Conservation (phyloP, 2,888 invertebrate genomes). For the Himalopsyche japonica region DNA sequence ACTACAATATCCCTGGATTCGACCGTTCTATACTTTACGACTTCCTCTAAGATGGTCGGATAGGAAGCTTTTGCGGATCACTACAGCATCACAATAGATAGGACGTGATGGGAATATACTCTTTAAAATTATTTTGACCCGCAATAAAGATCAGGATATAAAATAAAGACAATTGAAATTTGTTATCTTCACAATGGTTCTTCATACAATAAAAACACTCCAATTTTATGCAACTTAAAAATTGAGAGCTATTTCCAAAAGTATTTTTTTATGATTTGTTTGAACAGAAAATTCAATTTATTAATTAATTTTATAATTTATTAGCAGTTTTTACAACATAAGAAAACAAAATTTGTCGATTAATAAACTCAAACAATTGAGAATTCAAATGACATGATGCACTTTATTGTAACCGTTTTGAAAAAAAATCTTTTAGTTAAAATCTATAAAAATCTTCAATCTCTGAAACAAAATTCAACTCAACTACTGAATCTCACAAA, state of each 20-base stretch:
- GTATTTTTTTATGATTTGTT: no score
- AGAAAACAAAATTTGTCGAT: no score
- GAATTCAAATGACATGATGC: no score
- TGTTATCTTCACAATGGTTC: neutral
- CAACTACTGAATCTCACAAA: no score
- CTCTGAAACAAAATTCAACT: no score
- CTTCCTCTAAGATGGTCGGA: neutral
- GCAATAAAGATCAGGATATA: neutral
- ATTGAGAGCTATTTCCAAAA: neutral
- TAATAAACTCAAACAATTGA: no score
- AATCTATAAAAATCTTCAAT: no score
- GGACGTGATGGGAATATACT: neutral
- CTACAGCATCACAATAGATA: neutral
- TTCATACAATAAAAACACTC: neutral
- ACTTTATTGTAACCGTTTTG: no score
- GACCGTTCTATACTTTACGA: neutral
- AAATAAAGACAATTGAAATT: neutral
- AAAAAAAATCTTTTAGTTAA: no score
- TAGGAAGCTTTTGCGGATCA: neutral
- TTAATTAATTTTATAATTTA: no score
- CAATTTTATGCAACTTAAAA: neutral
- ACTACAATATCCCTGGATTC: neutral
- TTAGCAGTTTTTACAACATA: no score
- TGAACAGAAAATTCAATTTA: no score
- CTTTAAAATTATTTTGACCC: neutral